phyloP scores from a whole-genome alignment of 2,113 vertebrate species.

The Todiramphus chloris region DNA sequence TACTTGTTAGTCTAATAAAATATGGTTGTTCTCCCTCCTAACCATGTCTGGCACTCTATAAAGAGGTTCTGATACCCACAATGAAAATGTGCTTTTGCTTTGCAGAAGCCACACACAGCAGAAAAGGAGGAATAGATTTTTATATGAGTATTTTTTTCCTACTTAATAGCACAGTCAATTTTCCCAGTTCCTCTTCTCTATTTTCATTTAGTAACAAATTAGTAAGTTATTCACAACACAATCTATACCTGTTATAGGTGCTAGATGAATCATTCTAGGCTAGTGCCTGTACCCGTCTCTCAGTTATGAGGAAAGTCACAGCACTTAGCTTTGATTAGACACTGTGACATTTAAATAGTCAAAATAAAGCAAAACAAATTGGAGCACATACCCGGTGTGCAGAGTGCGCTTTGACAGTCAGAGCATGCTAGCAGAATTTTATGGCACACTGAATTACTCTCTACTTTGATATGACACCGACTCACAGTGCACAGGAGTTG shows the following conservation, averaged over 20 bases:
- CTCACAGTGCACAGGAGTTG: neutral
- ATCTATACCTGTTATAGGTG: neutral
- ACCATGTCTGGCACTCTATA: neutral
- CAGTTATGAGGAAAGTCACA: neutral
- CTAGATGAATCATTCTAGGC: neutral
- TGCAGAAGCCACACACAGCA: neutral
- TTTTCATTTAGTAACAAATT: neutral
- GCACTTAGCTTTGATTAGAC: neutral
- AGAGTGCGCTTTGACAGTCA: neutral
- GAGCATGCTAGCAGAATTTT: neutral
- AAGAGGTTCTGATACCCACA: neutral
- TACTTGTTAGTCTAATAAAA: neutral
- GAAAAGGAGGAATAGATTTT: neutral
- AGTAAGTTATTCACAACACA: neutral
- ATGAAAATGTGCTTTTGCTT: neutral
- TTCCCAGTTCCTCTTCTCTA: neutral
- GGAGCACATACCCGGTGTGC: rapidly evolving
- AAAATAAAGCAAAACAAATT: conserved; percentile 13
- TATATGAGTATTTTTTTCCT: neutral
- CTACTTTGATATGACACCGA: neutral
- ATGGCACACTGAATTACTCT: neutral
- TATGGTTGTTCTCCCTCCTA: neutral
- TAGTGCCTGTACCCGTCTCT: neutral
- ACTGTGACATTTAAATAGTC: neutral
- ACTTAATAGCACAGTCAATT: neutral